Conservation (phyloP, 2,888 invertebrate genomes). For the Arctia plantaginis region DNA sequence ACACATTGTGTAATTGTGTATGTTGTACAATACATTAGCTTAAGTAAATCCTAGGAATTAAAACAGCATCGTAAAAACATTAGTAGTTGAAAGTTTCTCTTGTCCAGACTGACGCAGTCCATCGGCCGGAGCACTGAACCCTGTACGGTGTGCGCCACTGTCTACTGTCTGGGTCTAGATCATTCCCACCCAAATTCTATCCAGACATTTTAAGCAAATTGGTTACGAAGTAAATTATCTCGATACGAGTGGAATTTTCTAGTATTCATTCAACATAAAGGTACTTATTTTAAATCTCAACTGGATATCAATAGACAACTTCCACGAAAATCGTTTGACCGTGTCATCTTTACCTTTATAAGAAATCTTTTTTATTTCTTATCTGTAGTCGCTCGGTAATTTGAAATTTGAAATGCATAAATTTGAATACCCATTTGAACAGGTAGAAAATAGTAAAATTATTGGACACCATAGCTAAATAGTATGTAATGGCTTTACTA, state of each 20-base stretch:
- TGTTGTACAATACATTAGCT: not conserved
- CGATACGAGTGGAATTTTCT: slow-evolving; percentile 14
- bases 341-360: not conserved
- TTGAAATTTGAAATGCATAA: slow-evolving; percentile 20
- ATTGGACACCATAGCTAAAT: not conserved
- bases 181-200: slow-evolving; percentile 51
- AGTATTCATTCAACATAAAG: slow-evolving; percentile 17
- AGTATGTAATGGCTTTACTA: not conserved
- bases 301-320: not conserved
- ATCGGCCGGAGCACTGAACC: slow-evolving; percentile 61
- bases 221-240: slow-evolving; percentile 38
- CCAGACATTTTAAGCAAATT: slow-evolving; percentile 55
- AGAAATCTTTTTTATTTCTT: not conserved
- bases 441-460: not conserved
- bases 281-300: not conserved
- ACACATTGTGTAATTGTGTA: not conserved
- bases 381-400: not conserved
- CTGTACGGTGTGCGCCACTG: slow-evolving; percentile 45
- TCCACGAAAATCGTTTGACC: not conserved
- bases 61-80: slow-evolving; percentile 40
- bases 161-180: slow-evolving; percentile 62
- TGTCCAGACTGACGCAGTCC: slow-evolving; percentile 52
- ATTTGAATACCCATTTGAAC: not conserved
- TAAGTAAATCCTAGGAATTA: slow-evolving; percentile 16
- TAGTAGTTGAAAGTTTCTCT: slow-evolving; percentile 41